Percentiles rank a stretch among this genome's conserved stretches.
Evolutionary conservation across 2,113 vertebrate species (phyloP).

Genomic region (Grammomys surdaster): DNA sequence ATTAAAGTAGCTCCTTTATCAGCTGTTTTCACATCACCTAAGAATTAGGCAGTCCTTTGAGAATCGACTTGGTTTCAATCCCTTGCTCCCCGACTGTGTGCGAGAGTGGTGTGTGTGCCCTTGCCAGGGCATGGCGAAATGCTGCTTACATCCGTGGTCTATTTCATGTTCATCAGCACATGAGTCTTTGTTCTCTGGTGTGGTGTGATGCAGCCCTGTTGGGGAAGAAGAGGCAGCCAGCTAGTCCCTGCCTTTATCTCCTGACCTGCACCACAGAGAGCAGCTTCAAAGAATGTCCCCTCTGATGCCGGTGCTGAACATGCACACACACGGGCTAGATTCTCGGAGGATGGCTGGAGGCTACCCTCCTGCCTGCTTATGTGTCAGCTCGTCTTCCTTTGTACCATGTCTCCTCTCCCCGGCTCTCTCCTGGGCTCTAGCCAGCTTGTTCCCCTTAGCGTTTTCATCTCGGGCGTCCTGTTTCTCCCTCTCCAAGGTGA

Average conservation of each 20-base stretch:
- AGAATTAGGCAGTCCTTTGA: conserved; percentile 69
- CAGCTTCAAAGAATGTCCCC: neutral
- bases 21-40: conserved; percentile 77
- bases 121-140: neutral
- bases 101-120: neutral
- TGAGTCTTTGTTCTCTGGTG: neutral
- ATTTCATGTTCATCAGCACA: neutral
- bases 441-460: neutral
- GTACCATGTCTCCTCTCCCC: neutral
- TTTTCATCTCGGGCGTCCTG: neutral
- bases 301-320: neutral
- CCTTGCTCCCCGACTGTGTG: neutral
- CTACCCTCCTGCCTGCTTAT: too few relatives aligned
- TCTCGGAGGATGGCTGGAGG: neutral
- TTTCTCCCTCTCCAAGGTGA: neutral
- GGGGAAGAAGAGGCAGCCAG: neutral
- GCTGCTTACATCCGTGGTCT: neutral
- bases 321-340: neutral
- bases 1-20: conserved; percentile 73
- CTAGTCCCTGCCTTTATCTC: neutral
- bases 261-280: neutral
- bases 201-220: neutral
- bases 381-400: neutral
- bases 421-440: neutral
- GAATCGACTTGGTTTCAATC: conserved; percentile 31